Base-by-base conservation (phyloP, 2,113 vertebrate genomes). In the Forbesichthys papilliferus region DNA sequence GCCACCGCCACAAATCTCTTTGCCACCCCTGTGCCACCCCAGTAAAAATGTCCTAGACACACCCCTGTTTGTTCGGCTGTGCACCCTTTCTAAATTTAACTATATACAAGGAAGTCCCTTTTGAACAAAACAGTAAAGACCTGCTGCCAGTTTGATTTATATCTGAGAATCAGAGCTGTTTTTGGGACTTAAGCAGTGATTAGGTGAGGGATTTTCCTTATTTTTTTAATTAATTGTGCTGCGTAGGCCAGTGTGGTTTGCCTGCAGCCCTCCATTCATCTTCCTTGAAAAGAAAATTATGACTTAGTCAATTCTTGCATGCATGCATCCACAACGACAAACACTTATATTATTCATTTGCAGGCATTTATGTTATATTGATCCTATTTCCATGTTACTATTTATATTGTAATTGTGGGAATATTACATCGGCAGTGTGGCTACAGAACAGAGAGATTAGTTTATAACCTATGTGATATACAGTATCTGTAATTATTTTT, bases 321-420 rank as follows among this genome's bases (percentile, higher is more conserved):
- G 77, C 49, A 52, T 49, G 46, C 66, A 78, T 69, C 64, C 59
- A 42, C 69, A 36, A 3, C 71, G 42, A 62, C 73, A 74, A 77
- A 85, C 74, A 77, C 66, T 61, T 81, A 78, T 58, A 86, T 89
- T 87, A 87, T 81, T 88, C 80, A 89, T 89, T 66, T 67, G 71
- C 56, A 77, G 68, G 11, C 81, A 73, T 87, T 81, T 74, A 85
- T 89, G 81, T 88, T 88, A 78, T 79, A 84, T 82, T 68, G 77
- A 75, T 58, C 14, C 79, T 86, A 16, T 85, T 84, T 85, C 74
- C 62, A 77, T 82, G 78, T 70, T 71, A 10, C 65, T 64, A 71
- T 75, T 81, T 63, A 64, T 79, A 61, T 70, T 68, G 81, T 67
- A 56, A 66, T 68, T 6, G 0, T 57, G 60, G 36, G 57, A 82